Evolutionary conservation across 2,113 vertebrate genomes (phyloP), one percentile per base, ranked within the genome.

Genomic region (Quiscalus mexicanus): DNA sequence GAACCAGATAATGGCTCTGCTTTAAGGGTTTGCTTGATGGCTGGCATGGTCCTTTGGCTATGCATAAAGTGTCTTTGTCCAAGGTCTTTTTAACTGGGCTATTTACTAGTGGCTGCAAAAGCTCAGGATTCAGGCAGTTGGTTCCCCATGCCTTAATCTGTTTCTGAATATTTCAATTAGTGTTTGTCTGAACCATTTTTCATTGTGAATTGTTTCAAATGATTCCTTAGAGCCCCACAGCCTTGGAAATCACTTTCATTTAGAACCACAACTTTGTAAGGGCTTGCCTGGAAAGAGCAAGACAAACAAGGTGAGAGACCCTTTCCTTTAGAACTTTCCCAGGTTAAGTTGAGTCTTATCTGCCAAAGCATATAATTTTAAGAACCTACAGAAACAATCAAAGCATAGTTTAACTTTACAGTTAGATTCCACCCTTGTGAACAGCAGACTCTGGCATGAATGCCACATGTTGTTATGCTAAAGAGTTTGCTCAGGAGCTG

Each of bases 81-180:
- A 67, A 82, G 30, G 27, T 75, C 35, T 86, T 93, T 82, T 90
- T 47, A 86, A 70, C n/a, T 45, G 22, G 11, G 10, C 55, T 86
- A 7, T 59, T 93, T 88, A 74, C 39, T 74, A 44, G 31, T 58
- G 50, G 22, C 71, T 81, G 39, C 42, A 92, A 77, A 74, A 70
- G 60, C 35, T 84, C 2, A 0, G 42, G 55, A 88, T 83, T 69
- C 68, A 75, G 79, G n/a, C 62, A 90, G 1, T 60, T 89, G 67
- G 33, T 79, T 89, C 30, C 42, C 49, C 24, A 37, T 33, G 18
- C 67, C 52, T 68, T 77, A 70, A 78, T 94, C 44, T 55, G 35
- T 86, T 96, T 88, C 91, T 84, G 82, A 93, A 83, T 5, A 1
- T 90, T 94, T 96, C 82, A 74, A 24, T 93, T 91, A 92, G 44